Conservation (phyloP, 2,888 invertebrate species). For the Leptothorax acervorum region DNA sequence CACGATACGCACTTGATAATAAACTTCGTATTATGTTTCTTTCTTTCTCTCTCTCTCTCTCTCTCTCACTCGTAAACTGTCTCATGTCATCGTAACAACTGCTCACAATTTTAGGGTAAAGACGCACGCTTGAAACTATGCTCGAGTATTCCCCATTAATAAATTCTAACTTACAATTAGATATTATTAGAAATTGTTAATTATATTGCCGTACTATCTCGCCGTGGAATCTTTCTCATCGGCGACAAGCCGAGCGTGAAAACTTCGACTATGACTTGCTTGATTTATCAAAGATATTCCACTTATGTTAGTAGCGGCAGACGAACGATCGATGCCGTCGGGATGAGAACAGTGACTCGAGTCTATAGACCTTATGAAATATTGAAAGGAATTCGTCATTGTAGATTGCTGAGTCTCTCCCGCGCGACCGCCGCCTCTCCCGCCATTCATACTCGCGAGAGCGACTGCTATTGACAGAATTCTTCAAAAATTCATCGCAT, state of each 20-base stretch:
- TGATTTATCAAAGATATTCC: constrained; percentile 46
- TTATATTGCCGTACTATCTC: neutral
- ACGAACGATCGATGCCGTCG: constrained; percentile 55
- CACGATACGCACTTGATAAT: constrained; percentile 65
- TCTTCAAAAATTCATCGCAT: constrained; percentile 76
- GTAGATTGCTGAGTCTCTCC: constrained; percentile 70
- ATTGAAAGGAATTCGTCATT: constrained; percentile 80
- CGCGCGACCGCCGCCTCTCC: constrained; percentile 27
- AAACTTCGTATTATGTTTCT: constrained; percentile 67
- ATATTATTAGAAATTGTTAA: constrained; percentile 20
- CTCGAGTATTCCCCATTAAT: neutral
- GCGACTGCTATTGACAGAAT: constrained; percentile 61
- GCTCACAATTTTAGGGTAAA: constrained; percentile 52
- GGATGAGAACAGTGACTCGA: constrained; percentile 55
- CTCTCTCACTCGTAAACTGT: constrained; percentile 40
- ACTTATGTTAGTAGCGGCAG: constrained; percentile 26
- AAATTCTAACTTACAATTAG: neutral
- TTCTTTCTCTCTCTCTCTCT: constrained; percentile 2
- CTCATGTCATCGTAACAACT: constrained; percentile 31
- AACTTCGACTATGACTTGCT: constrained; percentile 33
- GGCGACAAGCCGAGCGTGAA: constrained; percentile 19
- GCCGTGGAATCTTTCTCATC: neutral
- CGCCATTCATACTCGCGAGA: constrained; percentile 67
- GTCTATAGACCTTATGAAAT: constrained; percentile 77
- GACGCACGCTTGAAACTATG: neutral